Conservation (phyloP, 2,888 invertebrate species). For the Polylopha cassiicola region DNA sequence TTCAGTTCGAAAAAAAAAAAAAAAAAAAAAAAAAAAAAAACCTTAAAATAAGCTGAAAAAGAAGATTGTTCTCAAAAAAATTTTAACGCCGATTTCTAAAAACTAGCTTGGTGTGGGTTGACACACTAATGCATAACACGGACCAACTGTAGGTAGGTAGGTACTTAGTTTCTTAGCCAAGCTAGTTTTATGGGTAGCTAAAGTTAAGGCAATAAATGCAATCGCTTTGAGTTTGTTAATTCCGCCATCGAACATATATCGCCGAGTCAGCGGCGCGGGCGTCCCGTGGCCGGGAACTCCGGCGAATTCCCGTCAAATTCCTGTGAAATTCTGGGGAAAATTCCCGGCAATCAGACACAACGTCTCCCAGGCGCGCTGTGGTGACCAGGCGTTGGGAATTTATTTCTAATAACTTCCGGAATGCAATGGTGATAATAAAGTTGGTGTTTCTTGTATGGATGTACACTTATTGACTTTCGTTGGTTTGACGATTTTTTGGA, state of each 20-base stretch:
- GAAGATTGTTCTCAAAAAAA: too few relatives aligned
- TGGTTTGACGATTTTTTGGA: too few relatives aligned
- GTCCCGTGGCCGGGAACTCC: slow-evolving; percentile 23
- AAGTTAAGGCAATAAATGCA: background rate
- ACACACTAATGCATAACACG: too few relatives aligned
- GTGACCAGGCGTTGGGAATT: slow-evolving; percentile 30
- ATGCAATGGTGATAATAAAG: background rate
- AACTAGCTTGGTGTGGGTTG: too few relatives aligned
- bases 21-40: too few relatives aligned
- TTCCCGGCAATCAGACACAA: slow-evolving; percentile 45
- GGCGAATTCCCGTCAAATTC: slow-evolving; percentile 36
- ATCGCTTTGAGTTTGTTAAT: background rate
- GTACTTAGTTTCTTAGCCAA: too few relatives aligned
- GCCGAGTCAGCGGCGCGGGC: slow-evolving; percentile 30
- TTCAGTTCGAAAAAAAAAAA: too few relatives aligned
- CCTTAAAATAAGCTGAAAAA: too few relatives aligned
- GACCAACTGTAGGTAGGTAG: too few relatives aligned
- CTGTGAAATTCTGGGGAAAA: slow-evolving; percentile 34
- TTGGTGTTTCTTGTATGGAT: too few relatives aligned
- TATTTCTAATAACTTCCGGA: background rate
- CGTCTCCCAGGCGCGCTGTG: slow-evolving; percentile 31
- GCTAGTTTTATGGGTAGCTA: background rate
- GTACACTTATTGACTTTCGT: too few relatives aligned
- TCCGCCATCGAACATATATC: slow-evolving; percentile 12
- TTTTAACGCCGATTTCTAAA: too few relatives aligned